These are phyloP conservation scores for Megalops atlanticus DNA, from an alignment of 2,113 vertebrate species.

Conservation along the genomic window DNA sequence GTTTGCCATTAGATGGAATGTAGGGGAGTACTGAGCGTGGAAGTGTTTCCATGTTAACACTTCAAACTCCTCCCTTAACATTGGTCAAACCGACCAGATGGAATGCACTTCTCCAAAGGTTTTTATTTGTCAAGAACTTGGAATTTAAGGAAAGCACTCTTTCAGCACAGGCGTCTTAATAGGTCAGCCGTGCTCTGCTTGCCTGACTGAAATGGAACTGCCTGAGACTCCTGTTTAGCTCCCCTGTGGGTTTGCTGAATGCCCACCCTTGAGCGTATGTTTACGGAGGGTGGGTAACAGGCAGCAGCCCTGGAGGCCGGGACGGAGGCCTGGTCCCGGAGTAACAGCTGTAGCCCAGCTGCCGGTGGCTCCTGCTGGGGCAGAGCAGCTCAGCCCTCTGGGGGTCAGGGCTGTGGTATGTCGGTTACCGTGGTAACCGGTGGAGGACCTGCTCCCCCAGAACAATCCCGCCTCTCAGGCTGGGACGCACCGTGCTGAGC, in stretches of 20 bases:
- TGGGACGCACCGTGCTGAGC: conserved; percentile 63
- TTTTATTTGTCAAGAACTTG: neutral
- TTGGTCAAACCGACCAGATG: neutral
- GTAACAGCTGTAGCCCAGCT: conserved; percentile 93
- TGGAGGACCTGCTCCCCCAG: conserved; percentile 72
- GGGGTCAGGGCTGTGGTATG: conserved; percentile 91
- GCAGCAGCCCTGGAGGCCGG: conserved; percentile 12
- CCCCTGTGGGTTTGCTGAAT: neutral
- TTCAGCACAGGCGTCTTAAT: neutral
- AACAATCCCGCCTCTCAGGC: conserved; percentile 77
- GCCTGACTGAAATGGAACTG: neutral
- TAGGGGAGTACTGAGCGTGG: neutral
- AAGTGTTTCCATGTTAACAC: neutral
- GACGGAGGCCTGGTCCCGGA: conserved; percentile 54
- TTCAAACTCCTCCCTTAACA: neutral
- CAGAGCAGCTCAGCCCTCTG: conserved; percentile 80
- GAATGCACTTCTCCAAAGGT: neutral
- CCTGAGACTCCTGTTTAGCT: neutral
- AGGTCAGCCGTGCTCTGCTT: neutral
- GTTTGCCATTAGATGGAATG: neutral
- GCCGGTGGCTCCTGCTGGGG: conserved; percentile 80
- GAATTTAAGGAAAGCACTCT: neutral
- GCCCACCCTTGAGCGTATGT: neutral
- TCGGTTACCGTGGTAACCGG: conserved; percentile 88
- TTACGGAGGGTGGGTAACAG: conserved; percentile 50